phyloP scores from a whole-genome alignment of 1,140 invertebrate species.

The Rhagoletis zephyria region DNA sequence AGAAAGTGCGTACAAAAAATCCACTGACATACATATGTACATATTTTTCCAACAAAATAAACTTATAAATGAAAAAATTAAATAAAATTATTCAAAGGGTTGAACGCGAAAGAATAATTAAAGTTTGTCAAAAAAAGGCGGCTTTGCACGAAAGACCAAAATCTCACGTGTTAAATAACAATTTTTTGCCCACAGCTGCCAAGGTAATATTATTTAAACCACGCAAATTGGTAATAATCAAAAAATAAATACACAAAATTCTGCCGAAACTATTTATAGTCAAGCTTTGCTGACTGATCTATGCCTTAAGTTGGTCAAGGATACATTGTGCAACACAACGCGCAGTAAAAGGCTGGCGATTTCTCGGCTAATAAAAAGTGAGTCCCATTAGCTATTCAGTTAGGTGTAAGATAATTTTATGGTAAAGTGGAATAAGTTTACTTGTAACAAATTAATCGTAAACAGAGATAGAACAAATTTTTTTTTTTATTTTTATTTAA shows the following conservation, averaged over 20 bases:
- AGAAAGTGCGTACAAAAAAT: not conserved
- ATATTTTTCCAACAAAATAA: not conserved
- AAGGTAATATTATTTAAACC: too few relatives aligned
- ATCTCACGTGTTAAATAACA: not conserved
- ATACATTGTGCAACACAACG: constrained; percentile 1
- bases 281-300: not conserved
- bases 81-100: constrained; percentile 54
- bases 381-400: constrained; percentile 4
- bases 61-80: constrained; percentile 58
- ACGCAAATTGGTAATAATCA: not conserved
- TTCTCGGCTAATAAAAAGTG: constrained; percentile 34
- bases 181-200: not conserved
- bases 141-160: not conserved
- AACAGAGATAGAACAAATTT: too few relatives aligned
- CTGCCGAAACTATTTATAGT: constrained; percentile 20
- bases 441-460: too few relatives aligned
- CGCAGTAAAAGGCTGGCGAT: constrained; percentile 24
- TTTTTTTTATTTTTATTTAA: too few relatives aligned
- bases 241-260: not conserved
- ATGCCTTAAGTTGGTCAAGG: constrained; percentile 23
- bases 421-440: too few relatives aligned
- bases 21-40: not conserved
- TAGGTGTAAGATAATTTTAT: not conserved
- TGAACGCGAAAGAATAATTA: not conserved
- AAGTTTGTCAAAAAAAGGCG: not conserved